Base-by-base conservation (phyloP, 2,113 vertebrate species). In the Nyctereutes procyonoides region DNA sequence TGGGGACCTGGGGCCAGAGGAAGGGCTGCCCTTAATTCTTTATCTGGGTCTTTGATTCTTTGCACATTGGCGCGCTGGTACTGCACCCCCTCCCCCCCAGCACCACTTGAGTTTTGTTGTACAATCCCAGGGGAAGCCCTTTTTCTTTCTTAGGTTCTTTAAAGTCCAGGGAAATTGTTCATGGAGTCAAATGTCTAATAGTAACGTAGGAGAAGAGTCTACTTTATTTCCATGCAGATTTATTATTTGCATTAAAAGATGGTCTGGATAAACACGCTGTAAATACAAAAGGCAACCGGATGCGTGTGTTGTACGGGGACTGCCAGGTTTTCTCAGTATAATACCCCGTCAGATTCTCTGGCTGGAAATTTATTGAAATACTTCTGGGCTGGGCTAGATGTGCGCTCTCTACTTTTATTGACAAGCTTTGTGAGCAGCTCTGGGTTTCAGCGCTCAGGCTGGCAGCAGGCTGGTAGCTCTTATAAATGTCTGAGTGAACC, bases 141-240 rank as follows among this genome's bases (percentile, higher is more conserved):
- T 63, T 82, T n/a, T 43, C 67, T 93, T 62, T 88, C 55, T 65
- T 12, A 48, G 74, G 4, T 84, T 32, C 62, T 58, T 30, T 79
- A 38, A 88, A 86, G 56, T 69, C 60, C n/a, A n/a, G 56, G 71
- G n/a, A 90, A 88, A 28, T 82, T 1, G 4, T 89, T 67, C 85
- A 53, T n/a, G 19, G 53, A 83, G 35, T 65, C 38, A 74, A 92
- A 51, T 48, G 48, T 20, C 24, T 16, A 28, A 17, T n/a, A 19
- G 6, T 56, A 19, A 67, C 15, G 24, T 30, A 30, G 77, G 77
- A 76, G 32, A 67, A 90, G 80, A 62, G 48, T 71, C 60, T 30
- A 14, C 84, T 26, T 94, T 58, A 51, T 93, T 95, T 97, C 48
- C 32, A 69, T 53, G 48, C 24, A 77, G 88, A 76, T 93, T 58